Conservation (phyloP, 1,140 invertebrate species). For the Coelopa frigida region DNA sequence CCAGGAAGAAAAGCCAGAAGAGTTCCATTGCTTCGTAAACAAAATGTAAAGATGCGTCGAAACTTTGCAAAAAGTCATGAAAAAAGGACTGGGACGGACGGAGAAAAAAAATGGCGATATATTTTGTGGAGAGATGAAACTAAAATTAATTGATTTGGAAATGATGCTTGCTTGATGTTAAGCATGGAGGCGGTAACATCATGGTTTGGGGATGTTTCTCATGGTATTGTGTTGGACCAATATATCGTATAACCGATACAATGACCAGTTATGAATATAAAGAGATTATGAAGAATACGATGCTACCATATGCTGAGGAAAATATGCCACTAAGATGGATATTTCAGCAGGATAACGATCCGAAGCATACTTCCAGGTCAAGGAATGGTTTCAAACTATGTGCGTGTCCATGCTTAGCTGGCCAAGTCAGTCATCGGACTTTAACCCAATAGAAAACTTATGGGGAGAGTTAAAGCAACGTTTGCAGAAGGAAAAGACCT, state of each 20-base stretch:
- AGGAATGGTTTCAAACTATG: constrained; percentile 15
- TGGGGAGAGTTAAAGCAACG: not conserved
- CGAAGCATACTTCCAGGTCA: constrained; percentile 22
- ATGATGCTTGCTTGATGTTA: too few species aligned
- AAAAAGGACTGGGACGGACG: too few species aligned
- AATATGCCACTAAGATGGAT: constrained; percentile 25
- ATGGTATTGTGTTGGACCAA: not conserved
- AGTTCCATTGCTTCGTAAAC: too few species aligned
- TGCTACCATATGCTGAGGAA: constrained; percentile 3
- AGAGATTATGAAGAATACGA: constrained; percentile 1
- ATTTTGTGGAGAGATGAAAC: too few species aligned
- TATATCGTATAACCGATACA: too few species aligned
- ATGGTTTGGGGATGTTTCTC: constrained; percentile 5
- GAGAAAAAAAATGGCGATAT: too few species aligned
- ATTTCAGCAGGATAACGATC: constrained; percentile 33
- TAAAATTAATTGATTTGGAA: too few species aligned
- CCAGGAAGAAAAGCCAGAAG: too few species aligned
- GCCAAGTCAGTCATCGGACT: not conserved
- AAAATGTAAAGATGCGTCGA: too few species aligned
- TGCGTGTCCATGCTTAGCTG: not conserved
- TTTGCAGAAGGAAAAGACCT: not conserved
- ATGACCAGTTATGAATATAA: not conserved
- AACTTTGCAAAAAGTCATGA: too few species aligned
- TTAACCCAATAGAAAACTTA: constrained; percentile 7
- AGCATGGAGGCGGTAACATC: too few species aligned